These are phyloP conservation scores for Zalophus californianus DNA, from an alignment of 2,797 vertebrate species.

Conservation along the genomic window DNA sequence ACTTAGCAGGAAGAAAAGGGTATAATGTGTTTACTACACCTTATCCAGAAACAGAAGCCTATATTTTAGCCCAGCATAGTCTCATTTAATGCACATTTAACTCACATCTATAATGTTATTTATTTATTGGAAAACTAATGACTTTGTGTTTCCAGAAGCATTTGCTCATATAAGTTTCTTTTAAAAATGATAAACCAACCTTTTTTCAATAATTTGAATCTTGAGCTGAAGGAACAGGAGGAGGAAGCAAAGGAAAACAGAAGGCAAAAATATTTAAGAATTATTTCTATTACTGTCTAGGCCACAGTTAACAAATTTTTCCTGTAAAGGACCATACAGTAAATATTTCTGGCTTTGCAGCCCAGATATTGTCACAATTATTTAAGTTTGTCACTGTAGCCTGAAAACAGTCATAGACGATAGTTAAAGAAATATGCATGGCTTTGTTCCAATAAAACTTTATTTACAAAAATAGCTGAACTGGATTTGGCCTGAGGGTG, in stretches of 20 bases:
- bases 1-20: neutral
- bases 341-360: conserved; percentile 11
- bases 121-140: conserved; percentile 18
- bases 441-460: neutral
- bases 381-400: neutral
- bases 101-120: conserved; percentile 30
- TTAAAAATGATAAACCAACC: neutral
- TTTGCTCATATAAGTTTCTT: neutral
- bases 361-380: neutral
- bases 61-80: conserved; percentile 19
- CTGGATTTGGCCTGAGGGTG: neutral
- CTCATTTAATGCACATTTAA: conserved; percentile 52
- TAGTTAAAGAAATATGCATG: neutral
- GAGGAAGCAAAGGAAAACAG: neutral
- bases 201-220: conserved; percentile 31
- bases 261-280: neutral
- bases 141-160: neutral
- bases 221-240: neutral
- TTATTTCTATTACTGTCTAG: neutral
- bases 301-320: neutral
- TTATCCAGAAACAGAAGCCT: conserved; percentile 40
- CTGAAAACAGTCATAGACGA: neutral
- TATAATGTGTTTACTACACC: neutral
- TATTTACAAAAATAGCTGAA: neutral
- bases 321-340: neutral